Base-by-base conservation (phyloP, 2,888 invertebrate genomes). In the Allolobophora icterica region DNA sequence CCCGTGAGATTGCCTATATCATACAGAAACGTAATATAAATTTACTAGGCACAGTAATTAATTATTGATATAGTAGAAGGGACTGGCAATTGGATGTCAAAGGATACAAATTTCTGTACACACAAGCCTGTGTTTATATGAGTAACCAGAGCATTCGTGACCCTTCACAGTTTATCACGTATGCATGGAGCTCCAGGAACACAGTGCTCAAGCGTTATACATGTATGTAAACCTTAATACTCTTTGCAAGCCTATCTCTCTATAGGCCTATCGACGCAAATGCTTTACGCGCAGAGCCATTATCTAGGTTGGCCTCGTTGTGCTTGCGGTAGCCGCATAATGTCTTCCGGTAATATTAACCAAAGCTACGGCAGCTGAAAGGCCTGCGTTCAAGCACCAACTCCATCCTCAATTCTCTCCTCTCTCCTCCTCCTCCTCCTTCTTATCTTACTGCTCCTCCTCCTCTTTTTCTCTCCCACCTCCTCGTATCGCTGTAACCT, bases 401-500 rank as follows among this genome's bases (percentile, higher is more conserved):
- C 71, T 71, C 71, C 71, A 71, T 71, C 71, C 71, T 71, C n/a
- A 52, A 52, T n/a, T 71, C 71, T n/a, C 71, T n/a, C n/a, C n/a
- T 11, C 30, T n/a, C n/a, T 71, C n/a, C 71, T 71, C n/a, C 71
- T 71, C 71, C n/a, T 71, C 15, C 71, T 30, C 11, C 71, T 71
- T 1, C n/a, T 71, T 17, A 1, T 71, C 8, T 71, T 71, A 2
- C 52, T 52, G 3, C 52, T 52, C 24, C 52, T 52, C 8, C 24
- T 52, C 52, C 52, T 52, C 52, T 1, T 52, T 1, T 24, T 24
- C 52, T 24, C 24, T 24, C 24, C 24, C 24, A 24, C 52, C 52
- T 52, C 24, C 52, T 52, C 30, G n/a, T 71, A 8, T 71, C 71
- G 2, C n/a, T n/a, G 71, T n/a, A 71, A 71, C 71, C 30, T 71